Percentiles rank a stretch among this genome's conserved stretches.
Conservation (phyloP, 2,797 vertebrate species). For the Phalloptychus januarius region DNA sequence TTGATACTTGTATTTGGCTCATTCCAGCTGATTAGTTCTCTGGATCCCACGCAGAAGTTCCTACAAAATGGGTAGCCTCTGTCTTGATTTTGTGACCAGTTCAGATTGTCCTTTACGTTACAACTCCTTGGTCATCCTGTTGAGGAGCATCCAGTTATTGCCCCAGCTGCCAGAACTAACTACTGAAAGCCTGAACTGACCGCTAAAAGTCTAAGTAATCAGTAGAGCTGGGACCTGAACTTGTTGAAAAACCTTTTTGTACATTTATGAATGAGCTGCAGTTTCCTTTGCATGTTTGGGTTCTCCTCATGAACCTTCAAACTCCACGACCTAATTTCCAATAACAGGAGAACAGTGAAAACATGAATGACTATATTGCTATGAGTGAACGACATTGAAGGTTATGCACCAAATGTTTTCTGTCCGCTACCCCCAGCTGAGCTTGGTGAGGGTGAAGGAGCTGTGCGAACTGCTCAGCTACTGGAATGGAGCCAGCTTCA, state of each 20-base stretch:
- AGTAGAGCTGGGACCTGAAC: neutral
- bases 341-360: neutral
- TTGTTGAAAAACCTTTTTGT: neutral
- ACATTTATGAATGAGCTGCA: neutral
- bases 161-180: too few relatives aligned
- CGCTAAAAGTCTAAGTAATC: neutral
- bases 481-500: conserved; percentile 81
- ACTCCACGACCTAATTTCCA: neutral
- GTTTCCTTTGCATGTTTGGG: neutral
- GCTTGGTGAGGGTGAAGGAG: conserved; percentile 72
- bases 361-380: neutral
- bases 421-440: conserved; percentile 74
- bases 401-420: conserved; percentile 5
- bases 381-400: neutral
- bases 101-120: too few relatives aligned
- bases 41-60: too few relatives aligned
- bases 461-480: conserved; percentile 82
- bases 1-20: too few relatives aligned
- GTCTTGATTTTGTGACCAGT: too few relatives aligned
- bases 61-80: too few relatives aligned
- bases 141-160: too few relatives aligned
- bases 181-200: too few relatives aligned
- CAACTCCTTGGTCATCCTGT: too few relatives aligned
- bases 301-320: neutral
- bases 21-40: too few relatives aligned